These are phyloP conservation scores for Euplagia quadripunctaria DNA, from an alignment of 2,888 invertebrate species.

Conservation along the genomic window DNA sequence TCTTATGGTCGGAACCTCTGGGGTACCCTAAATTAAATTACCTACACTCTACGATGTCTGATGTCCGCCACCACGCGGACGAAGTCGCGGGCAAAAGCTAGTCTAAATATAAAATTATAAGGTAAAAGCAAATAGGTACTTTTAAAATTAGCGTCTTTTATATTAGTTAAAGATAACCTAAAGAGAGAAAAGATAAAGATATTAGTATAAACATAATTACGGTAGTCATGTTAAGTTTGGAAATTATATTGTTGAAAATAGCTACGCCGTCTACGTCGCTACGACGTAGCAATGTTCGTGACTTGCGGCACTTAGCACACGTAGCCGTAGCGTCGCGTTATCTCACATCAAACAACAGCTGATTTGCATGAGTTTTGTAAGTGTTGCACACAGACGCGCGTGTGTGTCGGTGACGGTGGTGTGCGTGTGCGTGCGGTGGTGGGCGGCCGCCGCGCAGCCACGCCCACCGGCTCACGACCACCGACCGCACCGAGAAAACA, in stretches of 20 bases:
- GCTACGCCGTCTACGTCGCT: constrained; percentile 36
- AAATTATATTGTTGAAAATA: neutral
- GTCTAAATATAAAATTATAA: no score
- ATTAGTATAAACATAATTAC: no score
- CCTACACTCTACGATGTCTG: no score
- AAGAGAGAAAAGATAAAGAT: no score
- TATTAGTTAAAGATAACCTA: no score
- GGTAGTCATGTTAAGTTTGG: neutral
- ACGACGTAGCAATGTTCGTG: constrained; percentile 51
- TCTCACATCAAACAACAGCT: constrained; percentile 36
- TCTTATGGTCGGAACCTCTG: no score
- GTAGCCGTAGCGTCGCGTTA: constrained; percentile 43
- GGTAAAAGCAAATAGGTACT: no score
- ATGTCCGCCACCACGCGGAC: no score
- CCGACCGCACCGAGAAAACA: neutral
- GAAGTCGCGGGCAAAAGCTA: no score
- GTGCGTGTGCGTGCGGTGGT: constrained; percentile 26
- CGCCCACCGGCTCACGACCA: constrained; percentile 47
- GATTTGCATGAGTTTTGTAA: constrained; percentile 55
- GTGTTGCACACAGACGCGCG: constrained; percentile 7
- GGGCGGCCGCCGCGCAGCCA: constrained; percentile 36
- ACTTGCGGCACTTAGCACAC: constrained; percentile 28
- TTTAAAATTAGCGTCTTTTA: no score
- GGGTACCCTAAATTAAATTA: no score
- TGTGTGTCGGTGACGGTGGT: constrained; percentile 17